These are phyloP conservation scores for Dryas iulia DNA, from an alignment of 1,140 invertebrate species.

Conservation along the genomic window DNA sequence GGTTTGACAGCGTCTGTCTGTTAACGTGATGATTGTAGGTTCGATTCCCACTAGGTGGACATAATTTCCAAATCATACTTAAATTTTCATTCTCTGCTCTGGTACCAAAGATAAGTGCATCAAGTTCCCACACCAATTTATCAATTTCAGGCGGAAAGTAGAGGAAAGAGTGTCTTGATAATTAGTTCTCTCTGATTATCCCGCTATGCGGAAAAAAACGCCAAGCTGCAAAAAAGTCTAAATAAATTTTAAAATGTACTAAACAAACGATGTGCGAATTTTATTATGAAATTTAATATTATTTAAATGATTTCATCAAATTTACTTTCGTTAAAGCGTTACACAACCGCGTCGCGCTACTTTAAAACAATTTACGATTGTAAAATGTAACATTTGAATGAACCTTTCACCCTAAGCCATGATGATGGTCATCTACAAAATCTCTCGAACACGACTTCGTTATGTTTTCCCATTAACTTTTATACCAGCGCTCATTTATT, in stretches of 20 bases:
- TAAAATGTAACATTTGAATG: background rate
- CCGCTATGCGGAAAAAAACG: too few relatives aligned
- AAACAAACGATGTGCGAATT: background rate
- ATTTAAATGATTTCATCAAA: background rate
- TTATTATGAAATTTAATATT: background rate
- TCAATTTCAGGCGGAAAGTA: too few relatives aligned
- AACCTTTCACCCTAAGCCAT: constrained; percentile 16
- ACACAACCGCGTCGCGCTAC: background rate
- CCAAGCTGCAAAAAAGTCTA: background rate
- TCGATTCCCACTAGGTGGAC: too few relatives aligned
- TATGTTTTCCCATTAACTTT: constrained; percentile 21
- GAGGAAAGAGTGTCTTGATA: too few relatives aligned
- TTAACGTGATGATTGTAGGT: too few relatives aligned
- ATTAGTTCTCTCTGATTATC: too few relatives aligned
- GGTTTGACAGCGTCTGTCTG: too few relatives aligned
- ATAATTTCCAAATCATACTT: too few relatives aligned
- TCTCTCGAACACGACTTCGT: constrained; percentile 15
- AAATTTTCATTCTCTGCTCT: too few relatives aligned
- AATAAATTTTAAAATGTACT: background rate
- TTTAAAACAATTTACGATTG: background rate
- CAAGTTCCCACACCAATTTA: too few relatives aligned
- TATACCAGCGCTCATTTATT: constrained; percentile 27
- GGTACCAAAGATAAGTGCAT: too few relatives aligned
- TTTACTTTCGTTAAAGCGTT: background rate
- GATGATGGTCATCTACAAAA: constrained; percentile 11